Conservation (phyloP, 2,888 invertebrate species). For the Himalopsyche japonica region DNA sequence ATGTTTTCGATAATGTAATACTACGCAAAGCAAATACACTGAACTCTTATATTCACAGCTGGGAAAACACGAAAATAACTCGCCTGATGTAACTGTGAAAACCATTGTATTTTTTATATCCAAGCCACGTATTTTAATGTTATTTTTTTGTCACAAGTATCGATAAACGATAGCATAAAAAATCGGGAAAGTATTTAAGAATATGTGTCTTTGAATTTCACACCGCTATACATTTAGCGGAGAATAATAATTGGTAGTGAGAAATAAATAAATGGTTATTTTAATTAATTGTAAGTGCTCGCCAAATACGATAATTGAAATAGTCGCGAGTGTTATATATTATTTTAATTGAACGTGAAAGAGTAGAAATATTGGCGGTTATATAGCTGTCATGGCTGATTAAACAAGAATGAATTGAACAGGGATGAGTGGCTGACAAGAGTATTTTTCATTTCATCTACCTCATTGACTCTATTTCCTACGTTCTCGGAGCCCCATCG, state of each 20-base stretch:
- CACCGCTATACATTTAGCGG: no score
- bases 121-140: background rate
- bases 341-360: background rate
- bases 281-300: background rate
- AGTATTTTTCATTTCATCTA: constrained; percentile 2
- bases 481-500: constrained; percentile 37
- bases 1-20: background rate
- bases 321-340: background rate
- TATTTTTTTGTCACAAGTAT: no score
- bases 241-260: background rate
- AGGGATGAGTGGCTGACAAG: background rate
- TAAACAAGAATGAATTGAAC: background rate
- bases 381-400: background rate
- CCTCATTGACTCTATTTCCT: constrained; percentile 28
- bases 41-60: background rate
- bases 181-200: no score
- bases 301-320: background rate
- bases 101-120: background rate
- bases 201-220: no score
- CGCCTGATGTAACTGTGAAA: background rate
- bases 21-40: background rate
- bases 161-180: no score
- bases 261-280: background rate
- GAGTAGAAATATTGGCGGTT: background rate
- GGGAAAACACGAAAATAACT: background rate